Evolutionary conservation across 1,140 invertebrate species (phyloP).

Genomic region (Drosophila carrolli): DNA sequence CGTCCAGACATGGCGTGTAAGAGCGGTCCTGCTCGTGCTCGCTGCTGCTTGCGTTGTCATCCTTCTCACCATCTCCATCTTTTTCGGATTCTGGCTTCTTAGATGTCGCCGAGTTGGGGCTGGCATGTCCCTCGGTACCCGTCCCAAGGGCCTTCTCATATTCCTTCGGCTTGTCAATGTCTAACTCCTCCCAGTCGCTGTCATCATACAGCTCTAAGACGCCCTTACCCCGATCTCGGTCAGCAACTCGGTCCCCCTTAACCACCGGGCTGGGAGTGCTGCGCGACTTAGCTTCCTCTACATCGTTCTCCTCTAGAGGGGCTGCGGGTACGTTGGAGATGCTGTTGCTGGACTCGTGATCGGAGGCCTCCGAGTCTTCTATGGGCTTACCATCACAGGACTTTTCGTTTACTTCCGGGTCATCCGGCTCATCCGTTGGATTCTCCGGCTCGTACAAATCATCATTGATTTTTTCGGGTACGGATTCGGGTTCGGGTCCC

Average conservation of each 20-base stretch:
- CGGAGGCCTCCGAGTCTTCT: conserved; percentile 5
- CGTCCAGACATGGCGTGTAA: conserved; percentile 89
- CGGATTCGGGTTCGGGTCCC: conserved; percentile 44
- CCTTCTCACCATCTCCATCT: background rate
- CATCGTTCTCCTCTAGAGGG: conserved; percentile 14
- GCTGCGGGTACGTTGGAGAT: background rate
- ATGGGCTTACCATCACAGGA: conserved; percentile 21
- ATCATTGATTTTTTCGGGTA: conserved; percentile 10
- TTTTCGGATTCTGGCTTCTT: conserved; percentile 12
- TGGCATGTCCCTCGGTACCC: background rate
- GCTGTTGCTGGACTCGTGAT: conserved; percentile 1
- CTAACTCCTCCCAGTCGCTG: conserved; percentile 84
- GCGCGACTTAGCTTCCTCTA: conserved; percentile 38
- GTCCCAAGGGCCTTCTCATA: conserved; percentile 63
- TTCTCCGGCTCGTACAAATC: conserved; percentile 80
- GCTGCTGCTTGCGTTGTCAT: conserved; percentile 15
- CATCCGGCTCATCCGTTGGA: conserved; percentile 69
- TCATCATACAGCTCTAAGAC: conserved; percentile 83
- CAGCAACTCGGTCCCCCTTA: conserved; percentile 46
- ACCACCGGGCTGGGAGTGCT: conserved; percentile 61
- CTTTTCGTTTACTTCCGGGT: conserved; percentile 9
- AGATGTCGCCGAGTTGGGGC: conserved; percentile 7
- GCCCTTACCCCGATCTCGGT: conserved; percentile 63
- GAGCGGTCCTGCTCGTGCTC: conserved; percentile 85
- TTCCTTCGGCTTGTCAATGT: conserved; percentile 79